phyloP scores from a whole-genome alignment of 2,113 vertebrate genomes.

The Anser brachyrhynchus region DNA sequence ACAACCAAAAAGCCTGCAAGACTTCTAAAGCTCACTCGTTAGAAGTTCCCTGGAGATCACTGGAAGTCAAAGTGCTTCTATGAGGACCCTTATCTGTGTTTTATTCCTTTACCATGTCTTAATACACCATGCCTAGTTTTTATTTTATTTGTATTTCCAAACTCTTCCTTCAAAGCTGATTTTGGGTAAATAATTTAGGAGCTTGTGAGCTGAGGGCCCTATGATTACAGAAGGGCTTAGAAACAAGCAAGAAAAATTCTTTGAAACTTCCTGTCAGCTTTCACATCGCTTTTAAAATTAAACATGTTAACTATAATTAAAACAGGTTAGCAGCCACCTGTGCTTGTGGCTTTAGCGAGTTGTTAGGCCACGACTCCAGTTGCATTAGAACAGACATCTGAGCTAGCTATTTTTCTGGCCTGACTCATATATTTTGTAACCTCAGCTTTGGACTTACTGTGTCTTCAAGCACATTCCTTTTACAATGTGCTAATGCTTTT shows the following conservation, averaged over 20 bases:
- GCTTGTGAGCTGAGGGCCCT: neutral
- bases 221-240: neutral
- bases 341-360: neutral
- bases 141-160: neutral
- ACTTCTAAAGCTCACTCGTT: neutral
- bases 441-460: fast-evolving
- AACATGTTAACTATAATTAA: slow-evolving; percentile 31
- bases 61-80: neutral
- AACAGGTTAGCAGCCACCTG: slow-evolving; percentile 34
- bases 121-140: neutral
- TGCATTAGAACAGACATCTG: fast-evolving
- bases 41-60: neutral
- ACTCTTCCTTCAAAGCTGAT: neutral
- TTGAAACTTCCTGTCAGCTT: neutral
- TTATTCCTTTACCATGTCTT: neutral
- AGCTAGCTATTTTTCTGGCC: neutral
- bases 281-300: neutral
- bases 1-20: neutral
- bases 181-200: neutral
- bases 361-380: neutral
- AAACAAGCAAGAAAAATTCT: neutral
- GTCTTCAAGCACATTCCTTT: neutral
- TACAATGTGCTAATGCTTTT: neutral
- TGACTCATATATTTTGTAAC: neutral
- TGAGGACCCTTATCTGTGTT: neutral